These are phyloP conservation scores for Thumatha senex DNA, from an alignment of 2,888 invertebrate genomes.

Conservation along the genomic window DNA sequence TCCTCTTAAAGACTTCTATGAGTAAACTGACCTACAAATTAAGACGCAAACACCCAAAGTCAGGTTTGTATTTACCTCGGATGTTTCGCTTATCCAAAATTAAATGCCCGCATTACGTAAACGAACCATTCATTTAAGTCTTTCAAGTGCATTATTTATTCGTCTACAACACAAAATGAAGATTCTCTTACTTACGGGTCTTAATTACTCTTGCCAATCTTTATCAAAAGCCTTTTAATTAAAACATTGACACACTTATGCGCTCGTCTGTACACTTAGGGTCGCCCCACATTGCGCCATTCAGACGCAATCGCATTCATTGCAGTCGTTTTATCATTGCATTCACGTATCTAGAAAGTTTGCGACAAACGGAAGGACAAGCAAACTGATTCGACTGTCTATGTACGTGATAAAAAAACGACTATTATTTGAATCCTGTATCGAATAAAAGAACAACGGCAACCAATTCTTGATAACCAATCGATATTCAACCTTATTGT, in stretches of 20 bases:
- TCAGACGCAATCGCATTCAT: constrained; percentile 30
- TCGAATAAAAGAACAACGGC: constrained; percentile 44
- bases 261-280: constrained; percentile 49
- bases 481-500: constrained; percentile 35
- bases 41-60: not conserved
- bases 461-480: constrained; percentile 15
- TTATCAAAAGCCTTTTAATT: constrained; percentile 50
- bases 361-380: constrained; percentile 63
- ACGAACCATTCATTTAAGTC: constrained; percentile 17
- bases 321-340: constrained; percentile 46
- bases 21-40: constrained; percentile 11
- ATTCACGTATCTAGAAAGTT: constrained; percentile 74
- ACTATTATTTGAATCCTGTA: constrained; percentile 52
- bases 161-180: constrained; percentile 4
- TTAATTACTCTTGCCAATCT: constrained; percentile 42
- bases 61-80: not conserved
- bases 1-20: constrained; percentile 1
- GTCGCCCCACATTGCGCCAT: constrained; percentile 34
- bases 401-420: constrained; percentile 59
- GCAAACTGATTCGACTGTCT: constrained; percentile 43
- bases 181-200: constrained; percentile 17
- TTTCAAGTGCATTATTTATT: constrained; percentile 12
- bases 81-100: not conserved
- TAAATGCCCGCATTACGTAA: constrained; percentile 20
- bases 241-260: constrained; percentile 64